Conservation (phyloP, 92 coral and sea anemone genomes). For the Epizoanthus stellaris region DNA sequence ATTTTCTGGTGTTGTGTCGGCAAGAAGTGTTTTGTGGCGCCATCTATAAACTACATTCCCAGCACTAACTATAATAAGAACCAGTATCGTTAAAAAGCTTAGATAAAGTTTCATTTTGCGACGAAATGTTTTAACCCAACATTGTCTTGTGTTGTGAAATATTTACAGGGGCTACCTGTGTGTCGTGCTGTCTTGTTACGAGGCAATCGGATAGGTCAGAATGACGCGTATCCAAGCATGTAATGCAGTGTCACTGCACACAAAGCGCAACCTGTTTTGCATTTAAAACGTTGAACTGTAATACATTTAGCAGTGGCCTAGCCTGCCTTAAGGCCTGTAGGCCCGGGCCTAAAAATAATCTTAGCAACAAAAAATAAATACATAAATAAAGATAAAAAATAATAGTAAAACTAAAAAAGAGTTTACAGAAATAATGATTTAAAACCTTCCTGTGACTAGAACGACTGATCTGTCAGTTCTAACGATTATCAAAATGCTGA, state of each 20-base stretch:
- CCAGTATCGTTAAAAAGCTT: neutral
- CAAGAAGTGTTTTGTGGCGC: neutral
- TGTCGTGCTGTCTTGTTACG: neutral
- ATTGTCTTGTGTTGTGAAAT: constrained; percentile 31
- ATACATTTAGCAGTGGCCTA: neutral
- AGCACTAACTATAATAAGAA: neutral
- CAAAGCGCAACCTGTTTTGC: constrained; percentile 16
- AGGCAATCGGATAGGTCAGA: constrained; percentile 6
- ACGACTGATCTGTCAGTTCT: too few relatives aligned
- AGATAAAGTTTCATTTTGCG: constrained; percentile 3
- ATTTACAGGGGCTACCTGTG: constrained; percentile 2
- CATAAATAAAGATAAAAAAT: too few relatives aligned
- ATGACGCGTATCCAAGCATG: neutral
- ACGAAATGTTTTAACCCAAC: neutral
- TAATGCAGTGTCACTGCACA: neutral
- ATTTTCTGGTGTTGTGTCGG: neutral
- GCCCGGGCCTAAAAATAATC: too few relatives aligned
- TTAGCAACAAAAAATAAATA: too few relatives aligned
- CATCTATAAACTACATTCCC: neutral
- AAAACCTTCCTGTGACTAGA: too few relatives aligned
- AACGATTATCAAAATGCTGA: too few relatives aligned
- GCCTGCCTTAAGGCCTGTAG: too few relatives aligned
- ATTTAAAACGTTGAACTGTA: neutral
- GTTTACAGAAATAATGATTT: too few relatives aligned
- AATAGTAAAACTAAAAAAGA: too few relatives aligned